Conservation (phyloP, 2,888 invertebrate genomes). For the Crepidodera aurea region DNA sequence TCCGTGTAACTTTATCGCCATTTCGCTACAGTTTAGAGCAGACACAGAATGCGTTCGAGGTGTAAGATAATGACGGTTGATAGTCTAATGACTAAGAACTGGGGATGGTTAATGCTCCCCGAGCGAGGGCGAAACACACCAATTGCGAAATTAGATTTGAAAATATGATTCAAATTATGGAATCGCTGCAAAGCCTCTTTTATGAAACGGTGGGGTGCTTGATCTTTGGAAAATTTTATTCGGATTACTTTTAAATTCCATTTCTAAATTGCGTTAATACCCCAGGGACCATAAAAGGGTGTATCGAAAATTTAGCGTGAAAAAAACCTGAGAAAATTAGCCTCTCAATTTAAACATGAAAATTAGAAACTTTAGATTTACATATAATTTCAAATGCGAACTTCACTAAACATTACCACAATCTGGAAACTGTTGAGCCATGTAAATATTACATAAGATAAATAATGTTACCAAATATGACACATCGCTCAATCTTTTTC, state of each 20-base stretch:
- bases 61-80: constrained; percentile 61
- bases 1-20: constrained; percentile 60
- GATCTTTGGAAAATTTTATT: constrained; percentile 18
- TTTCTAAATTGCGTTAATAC: background rate
- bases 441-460: too few species aligned
- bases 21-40: constrained; percentile 57
- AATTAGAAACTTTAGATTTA: too few species aligned
- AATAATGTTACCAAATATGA: too few species aligned
- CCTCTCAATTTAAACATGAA: too few species aligned
- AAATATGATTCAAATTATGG: constrained; percentile 51
- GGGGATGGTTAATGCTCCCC: constrained; percentile 37
- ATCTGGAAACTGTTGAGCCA: too few species aligned
- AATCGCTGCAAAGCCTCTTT: constrained; percentile 36
- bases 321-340: too few species aligned
- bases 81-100: constrained; percentile 55
- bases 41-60: constrained; percentile 57
- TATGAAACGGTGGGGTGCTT: constrained; percentile 8
- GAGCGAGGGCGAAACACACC: constrained; percentile 44
- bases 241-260: constrained; percentile 1
- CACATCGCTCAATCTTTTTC: too few species aligned
- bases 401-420: too few species aligned
- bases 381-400: too few species aligned
- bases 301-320: too few species aligned
- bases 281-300: too few species aligned
- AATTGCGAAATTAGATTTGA: constrained; percentile 52